Evolutionary conservation across 64 coral and sea anemone species (phyloP).

Genomic region (Dendrophyllia cribrosa): DNA sequence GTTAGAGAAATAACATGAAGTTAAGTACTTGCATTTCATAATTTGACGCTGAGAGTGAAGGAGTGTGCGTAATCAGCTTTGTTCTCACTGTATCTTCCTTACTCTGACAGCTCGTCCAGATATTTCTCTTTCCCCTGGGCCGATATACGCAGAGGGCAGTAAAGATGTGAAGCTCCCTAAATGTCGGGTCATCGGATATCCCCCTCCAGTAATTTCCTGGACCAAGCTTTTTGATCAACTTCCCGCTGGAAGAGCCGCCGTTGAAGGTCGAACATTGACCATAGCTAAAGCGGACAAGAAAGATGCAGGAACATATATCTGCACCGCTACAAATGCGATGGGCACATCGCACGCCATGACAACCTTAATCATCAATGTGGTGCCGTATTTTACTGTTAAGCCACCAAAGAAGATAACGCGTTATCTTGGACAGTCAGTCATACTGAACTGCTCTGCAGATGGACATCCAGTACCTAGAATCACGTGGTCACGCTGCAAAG

Average conservation of each 20-base stretch:
- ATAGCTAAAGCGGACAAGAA: constrained; percentile 37
- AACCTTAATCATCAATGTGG: constrained; percentile 58
- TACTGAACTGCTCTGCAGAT: constrained; percentile 65
- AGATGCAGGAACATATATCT: constrained; percentile 76
- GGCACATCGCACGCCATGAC: constrained; percentile 39
- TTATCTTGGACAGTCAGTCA: constrained; percentile 56
- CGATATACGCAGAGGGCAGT: constrained; percentile 50
- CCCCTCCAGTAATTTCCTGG: constrained; percentile 74
- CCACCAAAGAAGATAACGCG: constrained; percentile 61
- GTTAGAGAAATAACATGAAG: no score
- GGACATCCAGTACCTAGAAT: constrained; percentile 49
- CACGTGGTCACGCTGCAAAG: constrained; percentile 71
- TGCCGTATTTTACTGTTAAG: constrained; percentile 64
- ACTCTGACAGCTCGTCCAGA: constrained; percentile 36
- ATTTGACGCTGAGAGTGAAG: no score
- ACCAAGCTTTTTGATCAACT: constrained; percentile 73
- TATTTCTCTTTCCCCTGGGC: constrained; percentile 56
- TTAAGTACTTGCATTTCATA: no score
- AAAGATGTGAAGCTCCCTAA: constrained; percentile 68
- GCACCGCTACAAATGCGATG: constrained; percentile 66
- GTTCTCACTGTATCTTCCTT: neutral
- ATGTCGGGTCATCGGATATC: constrained; percentile 63
- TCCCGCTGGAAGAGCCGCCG: constrained; percentile 20
- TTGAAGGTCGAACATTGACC: constrained; percentile 44
- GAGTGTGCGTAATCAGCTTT: neutral